Percentiles rank a stretch among this genome's conserved stretches.
Evolutionary conservation across 2,113 vertebrate species (phyloP).

Genomic region (Gila orcuttii): DNA sequence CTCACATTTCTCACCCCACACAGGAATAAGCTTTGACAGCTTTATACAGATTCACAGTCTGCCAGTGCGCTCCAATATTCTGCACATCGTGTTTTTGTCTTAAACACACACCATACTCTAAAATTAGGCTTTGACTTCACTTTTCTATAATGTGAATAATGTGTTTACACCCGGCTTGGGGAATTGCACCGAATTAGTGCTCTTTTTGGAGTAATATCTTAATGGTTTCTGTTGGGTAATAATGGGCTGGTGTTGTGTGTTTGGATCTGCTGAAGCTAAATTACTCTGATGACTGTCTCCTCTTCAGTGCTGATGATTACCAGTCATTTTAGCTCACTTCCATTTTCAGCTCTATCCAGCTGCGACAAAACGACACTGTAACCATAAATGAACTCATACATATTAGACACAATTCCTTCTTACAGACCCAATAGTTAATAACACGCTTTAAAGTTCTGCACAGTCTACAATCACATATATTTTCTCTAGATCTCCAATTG

Average conservation of each 20-base stretch:
- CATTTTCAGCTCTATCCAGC: constrained; percentile 15
- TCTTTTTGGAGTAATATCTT: constrained; percentile 8
- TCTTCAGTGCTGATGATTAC: constrained; percentile 4
- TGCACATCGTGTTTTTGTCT: background rate
- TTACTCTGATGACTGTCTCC: background rate
- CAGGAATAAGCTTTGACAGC: constrained; percentile 3
- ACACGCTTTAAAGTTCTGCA: background rate
- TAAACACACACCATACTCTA: background rate
- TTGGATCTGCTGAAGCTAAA: constrained; percentile 9
- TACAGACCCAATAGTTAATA: background rate
- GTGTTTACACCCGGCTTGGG: background rate
- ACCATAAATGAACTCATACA: background rate
- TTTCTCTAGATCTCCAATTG: background rate
- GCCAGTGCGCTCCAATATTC: background rate
- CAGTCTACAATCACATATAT: background rate
- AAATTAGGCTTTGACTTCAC: background rate
- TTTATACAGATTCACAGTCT: constrained; percentile 16
- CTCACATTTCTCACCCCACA: constrained; percentile 19
- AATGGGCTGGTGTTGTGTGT: background rate
- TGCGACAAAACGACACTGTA: background rate
- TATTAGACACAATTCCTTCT: background rate
- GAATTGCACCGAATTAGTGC: background rate
- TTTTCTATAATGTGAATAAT: constrained; percentile 8
- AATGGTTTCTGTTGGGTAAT: constrained; percentile 5
- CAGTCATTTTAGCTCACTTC: constrained; percentile 5